phyloP scores from a whole-genome alignment of 37 sponge, comb jelly and placozoan genomes.

The Spongilla lacustris region DNA sequence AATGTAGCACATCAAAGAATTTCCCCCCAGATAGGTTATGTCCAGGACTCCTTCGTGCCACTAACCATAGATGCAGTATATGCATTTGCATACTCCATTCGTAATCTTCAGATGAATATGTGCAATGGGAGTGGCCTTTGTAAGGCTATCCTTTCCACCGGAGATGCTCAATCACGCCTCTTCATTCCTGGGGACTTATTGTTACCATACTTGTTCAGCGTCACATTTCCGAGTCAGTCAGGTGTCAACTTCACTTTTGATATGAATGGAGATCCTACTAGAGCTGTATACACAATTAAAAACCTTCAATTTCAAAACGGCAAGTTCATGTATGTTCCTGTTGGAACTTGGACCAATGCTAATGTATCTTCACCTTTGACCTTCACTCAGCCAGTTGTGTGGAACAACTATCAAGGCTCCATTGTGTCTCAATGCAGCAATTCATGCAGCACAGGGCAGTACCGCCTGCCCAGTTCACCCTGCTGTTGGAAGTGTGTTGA shows the following conservation, averaged over 20 bases:
- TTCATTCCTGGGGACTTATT: constrained; percentile 34
- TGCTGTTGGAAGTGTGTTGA: constrained; percentile 74
- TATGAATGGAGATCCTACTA: constrained; percentile 39
- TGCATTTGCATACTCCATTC: constrained; percentile 74
- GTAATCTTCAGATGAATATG: constrained; percentile 17
- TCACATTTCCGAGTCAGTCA: constrained; percentile 25
- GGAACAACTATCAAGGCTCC: neutral
- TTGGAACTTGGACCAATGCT: constrained; percentile 29
- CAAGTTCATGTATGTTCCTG: neutral
- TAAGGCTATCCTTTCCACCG: neutral
- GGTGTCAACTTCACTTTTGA: constrained; percentile 51
- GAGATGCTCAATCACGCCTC: neutral
- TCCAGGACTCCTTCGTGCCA: constrained; percentile 57
- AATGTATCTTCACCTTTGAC: neutral
- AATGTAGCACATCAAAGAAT: neutral
- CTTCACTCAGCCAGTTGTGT: neutral
- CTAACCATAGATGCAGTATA: constrained; percentile 77
- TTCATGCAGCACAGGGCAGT: constrained; percentile 47
- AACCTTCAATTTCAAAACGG: constrained; percentile 29
- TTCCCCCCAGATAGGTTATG: neutral
- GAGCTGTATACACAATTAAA: constrained; percentile 19
- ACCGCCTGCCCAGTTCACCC: neutral
- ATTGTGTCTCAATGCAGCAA: constrained; percentile 42
- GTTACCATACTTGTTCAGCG: constrained; percentile 11
- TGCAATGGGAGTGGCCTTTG: constrained; percentile 41